A percentile compares a stretch with the other conserved stretches of the same genome.
Conservation (phyloP, 2,888 invertebrate genomes). For the Polyommatus iphigenia region DNA sequence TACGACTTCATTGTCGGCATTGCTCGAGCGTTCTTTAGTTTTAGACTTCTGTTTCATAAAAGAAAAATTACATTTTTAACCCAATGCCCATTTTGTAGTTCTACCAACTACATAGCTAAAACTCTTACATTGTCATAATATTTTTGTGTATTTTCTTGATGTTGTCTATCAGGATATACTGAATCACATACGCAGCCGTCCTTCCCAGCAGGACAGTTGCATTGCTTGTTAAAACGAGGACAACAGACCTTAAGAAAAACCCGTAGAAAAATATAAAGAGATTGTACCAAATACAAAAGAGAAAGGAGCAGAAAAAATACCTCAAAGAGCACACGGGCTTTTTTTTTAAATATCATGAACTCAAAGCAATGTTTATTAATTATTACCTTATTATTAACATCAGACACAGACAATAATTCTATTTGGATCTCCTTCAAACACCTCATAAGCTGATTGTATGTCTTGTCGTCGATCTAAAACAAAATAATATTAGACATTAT, state of each 20-base stretch:
- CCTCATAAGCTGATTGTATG: constrained; percentile 63
- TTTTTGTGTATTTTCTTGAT: background rate
- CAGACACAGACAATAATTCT: constrained; percentile 49
- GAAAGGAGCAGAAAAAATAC: no score
- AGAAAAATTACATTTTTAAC: background rate
- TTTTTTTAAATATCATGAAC: no score
- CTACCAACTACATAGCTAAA: background rate
- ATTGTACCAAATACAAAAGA: no score
- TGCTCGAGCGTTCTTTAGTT: background rate
- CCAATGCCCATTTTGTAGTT: no score
- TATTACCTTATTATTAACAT: constrained; percentile 59
- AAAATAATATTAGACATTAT: no score
- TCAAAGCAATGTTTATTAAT: constrained; percentile 38
- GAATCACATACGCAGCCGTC: background rate
- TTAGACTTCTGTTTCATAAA: background rate
- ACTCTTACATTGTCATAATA: background rate
- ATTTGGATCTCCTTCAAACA: constrained; percentile 59
- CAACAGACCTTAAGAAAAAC: background rate
- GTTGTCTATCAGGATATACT: background rate
- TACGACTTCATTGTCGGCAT: background rate
- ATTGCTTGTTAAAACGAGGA: background rate
- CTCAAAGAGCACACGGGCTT: no score
- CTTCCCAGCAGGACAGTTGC: background rate
- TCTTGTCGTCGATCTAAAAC: constrained; percentile 63
- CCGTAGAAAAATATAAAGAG: no score